Base-by-base conservation (phyloP, 2,113 vertebrate genomes). In the Xenopus borealis region DNA sequence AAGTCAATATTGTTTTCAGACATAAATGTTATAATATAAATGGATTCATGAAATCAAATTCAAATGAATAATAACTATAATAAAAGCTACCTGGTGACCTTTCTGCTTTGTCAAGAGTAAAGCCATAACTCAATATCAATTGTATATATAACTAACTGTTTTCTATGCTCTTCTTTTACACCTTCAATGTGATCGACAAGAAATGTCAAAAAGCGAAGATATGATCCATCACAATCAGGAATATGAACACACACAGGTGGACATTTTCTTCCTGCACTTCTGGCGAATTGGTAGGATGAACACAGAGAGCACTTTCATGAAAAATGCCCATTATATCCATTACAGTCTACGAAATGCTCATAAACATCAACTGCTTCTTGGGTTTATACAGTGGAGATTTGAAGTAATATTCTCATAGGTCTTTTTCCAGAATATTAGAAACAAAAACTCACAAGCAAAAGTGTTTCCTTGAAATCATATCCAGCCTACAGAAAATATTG, bases 151-250 rank as follows among this genome's bases (percentile, higher is more conserved):
- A 89, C 81, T 90, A 85, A 88, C 71, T 19, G 81, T 82, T 84
- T 14, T 61, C 23, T 87, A 83, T 83, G 78, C 80, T 75, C 65
- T 59, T 68, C 13, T 87, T 13, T 80, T 85, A 75, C 80, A 86
- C 78, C 82, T 81, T 79, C 86, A 81, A 82, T 82, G 81, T 65
- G 69, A 85, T 72, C 81, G 85, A 90, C 90, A 97, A 98, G 96
- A 95, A 98, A 96, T 90, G 96, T 99, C 91, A 99, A 98, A 93
- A 98, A 98, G 88, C 88, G 95, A 84, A 93, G 96, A 75, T 98
- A 96, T 8, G 95, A 98, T 83, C 95, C 96, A 78, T 96, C 84
- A 78, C 91, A 93, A 81, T 95, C 89, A 81, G 94, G 92, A 70
- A 94, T 99, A 89, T 99, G 94, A 94, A 78, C 75, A 0, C 0